phyloP scores from a whole-genome alignment of 2,888 invertebrate species.

The Rhamnusium bicolor region DNA sequence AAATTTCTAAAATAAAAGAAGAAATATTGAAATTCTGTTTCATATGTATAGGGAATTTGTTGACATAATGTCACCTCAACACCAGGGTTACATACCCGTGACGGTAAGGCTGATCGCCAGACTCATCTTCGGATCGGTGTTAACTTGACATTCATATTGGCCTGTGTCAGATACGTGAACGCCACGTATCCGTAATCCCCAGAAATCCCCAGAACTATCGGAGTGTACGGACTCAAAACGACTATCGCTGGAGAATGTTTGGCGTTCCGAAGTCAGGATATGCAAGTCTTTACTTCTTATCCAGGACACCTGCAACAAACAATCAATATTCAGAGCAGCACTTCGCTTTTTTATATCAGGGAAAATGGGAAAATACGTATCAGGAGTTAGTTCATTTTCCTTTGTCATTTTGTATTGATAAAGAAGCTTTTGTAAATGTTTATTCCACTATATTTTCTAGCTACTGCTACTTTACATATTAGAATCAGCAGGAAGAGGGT shows the following conservation, averaged over 20 bases:
- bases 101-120: conserved; percentile 78
- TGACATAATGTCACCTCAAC: neutral
- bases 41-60: neutral
- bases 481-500: neutral
- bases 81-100: conserved; percentile 71
- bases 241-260: conserved; percentile 79
- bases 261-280: conserved; percentile 78
- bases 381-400: neutral
- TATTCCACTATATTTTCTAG: neutral
- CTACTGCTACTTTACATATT: neutral
- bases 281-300: conserved; percentile 81
- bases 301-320: conserved; percentile 80
- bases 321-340: conserved; percentile 41
- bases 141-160: conserved; percentile 83
- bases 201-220: conserved; percentile 72
- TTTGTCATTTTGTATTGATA: neutral
- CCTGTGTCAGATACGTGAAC: conserved; percentile 77
- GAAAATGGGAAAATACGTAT: conserved; percentile 19
- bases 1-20: neutral
- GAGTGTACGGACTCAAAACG: conserved; percentile 76
- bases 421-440: neutral
- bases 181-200: conserved; percentile 77
- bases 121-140: conserved; percentile 84
- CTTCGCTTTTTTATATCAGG: conserved; percentile 22
- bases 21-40: neutral